Evolutionary conservation across 2,797 vertebrate genomes (phyloP).

Genomic region (Streptopelia turtur): DNA sequence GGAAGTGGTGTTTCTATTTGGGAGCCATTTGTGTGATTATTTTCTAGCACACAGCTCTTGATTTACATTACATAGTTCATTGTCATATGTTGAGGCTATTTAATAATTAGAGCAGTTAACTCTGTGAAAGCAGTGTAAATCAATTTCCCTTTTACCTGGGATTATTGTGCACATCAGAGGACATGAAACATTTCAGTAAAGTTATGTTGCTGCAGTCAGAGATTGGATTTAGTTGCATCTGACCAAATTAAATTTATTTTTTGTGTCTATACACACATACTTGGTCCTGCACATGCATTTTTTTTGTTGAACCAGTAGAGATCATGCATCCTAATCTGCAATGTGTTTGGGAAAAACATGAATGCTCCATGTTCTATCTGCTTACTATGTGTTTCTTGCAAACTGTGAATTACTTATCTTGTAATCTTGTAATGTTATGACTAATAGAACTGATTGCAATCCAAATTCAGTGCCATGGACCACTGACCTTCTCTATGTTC

Average conservation of each 20-base stretch:
- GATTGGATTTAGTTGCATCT: not conserved
- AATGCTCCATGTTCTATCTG: not conserved
- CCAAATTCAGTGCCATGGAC: not conserved
- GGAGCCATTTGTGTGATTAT: slow-evolving; percentile 6
- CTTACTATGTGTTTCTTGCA: not conserved
- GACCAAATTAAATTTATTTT: not conserved
- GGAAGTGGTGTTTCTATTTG: not conserved
- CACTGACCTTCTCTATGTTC: not conserved
- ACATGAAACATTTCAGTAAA: not conserved
- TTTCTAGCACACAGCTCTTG: not conserved
- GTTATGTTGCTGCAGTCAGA: not conserved
- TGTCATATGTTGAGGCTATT: slow-evolving; percentile 26
- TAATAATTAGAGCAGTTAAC: slow-evolving; percentile 33
- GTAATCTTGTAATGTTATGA: not conserved
- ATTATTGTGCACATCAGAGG: not conserved
- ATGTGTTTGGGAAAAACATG: not conserved
- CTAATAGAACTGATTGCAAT: not conserved
- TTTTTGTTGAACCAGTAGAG: not conserved
- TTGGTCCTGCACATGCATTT: not conserved
- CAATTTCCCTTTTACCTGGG: slow-evolving; percentile 10
- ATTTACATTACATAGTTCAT: slow-evolving; percentile 26
- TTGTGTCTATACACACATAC: not conserved
- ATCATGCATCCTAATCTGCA: not conserved
- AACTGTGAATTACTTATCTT: not conserved
- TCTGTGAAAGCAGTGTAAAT: slow-evolving; percentile 1